These are phyloP conservation scores for Semnopithecus entellus DNA, from an alignment of 2,113 vertebrate genomes.

Conservation along the genomic window DNA sequence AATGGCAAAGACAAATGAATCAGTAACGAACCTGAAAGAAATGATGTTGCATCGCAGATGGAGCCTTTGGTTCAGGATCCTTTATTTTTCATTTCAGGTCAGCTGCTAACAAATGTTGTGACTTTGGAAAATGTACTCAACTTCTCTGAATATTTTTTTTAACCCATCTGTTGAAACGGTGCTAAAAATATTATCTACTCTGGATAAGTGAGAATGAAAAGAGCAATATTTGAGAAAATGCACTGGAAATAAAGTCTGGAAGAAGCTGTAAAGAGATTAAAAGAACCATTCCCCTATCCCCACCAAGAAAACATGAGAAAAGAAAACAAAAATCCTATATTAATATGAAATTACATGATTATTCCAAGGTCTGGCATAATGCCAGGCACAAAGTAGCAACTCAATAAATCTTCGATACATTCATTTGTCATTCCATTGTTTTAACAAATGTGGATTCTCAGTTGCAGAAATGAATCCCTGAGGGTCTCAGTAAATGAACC, in stretches of 20 bases:
- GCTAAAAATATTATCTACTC: conserved; percentile 56
- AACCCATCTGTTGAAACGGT: conserved; percentile 26
- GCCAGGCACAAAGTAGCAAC: not conserved
- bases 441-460: not conserved
- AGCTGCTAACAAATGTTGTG: not conserved
- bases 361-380: conserved; percentile 3
- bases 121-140: conserved; percentile 35
- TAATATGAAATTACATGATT: not conserved
- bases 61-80: not conserved
- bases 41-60: not conserved
- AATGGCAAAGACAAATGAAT: not conserved
- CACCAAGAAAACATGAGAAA: not conserved
- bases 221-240: conserved; percentile 35
- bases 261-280: not conserved
- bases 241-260: conserved; percentile 50
- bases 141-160: conserved; percentile 8
- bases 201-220: conserved; percentile 29
- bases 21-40: not conserved
- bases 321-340: not conserved
- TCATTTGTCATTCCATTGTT: not conserved
- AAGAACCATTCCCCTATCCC: not conserved
- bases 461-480: not conserved
- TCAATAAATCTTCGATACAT: not conserved
- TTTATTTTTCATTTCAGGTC: not conserved
- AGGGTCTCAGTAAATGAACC: not conserved